These are phyloP conservation scores for Scomber scombrus DNA, from an alignment of 2,113 vertebrate species.

Conservation along the genomic window DNA sequence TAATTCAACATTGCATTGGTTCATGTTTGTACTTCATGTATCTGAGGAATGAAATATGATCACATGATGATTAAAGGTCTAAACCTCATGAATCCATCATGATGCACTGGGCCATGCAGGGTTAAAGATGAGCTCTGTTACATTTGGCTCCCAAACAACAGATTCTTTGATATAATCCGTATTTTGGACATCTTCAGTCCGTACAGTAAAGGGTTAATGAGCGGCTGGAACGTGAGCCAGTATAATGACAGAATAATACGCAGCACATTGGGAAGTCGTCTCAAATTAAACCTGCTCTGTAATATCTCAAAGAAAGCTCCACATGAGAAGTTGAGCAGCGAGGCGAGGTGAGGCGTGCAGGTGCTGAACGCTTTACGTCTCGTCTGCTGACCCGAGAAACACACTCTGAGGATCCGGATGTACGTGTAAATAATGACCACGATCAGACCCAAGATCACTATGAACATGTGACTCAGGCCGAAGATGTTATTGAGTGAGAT, in stretches of 20 bases:
- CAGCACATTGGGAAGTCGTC: background rate
- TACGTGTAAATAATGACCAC: conserved; percentile 40
- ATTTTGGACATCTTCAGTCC: conserved; percentile 37
- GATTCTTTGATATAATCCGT: background rate
- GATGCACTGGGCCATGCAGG: too few species aligned
- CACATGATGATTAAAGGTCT: too few species aligned
- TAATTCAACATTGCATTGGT: too few species aligned
- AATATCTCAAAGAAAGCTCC: background rate
- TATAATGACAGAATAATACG: conserved; percentile 14
- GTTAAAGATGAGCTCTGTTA: too few species aligned
- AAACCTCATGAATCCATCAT: too few species aligned
- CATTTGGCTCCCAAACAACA: too few species aligned
- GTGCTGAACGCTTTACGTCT: too few species aligned
- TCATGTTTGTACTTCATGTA: too few species aligned
- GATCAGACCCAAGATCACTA: conserved; percentile 4
- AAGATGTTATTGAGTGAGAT: conserved; percentile 59
- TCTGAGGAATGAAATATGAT: too few species aligned
- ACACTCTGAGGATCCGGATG: conserved; percentile 57
- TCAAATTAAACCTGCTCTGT: conserved; percentile 46
- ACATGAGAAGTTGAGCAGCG: background rate
- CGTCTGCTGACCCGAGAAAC: conserved; percentile 25
- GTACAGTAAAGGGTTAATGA: background rate
- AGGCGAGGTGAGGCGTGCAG: too few species aligned
- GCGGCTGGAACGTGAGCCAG: conserved; percentile 26
- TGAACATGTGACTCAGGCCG: conserved; percentile 29